phyloP scores from a whole-genome alignment of 2,113 vertebrate species.

The Elachura formosa region DNA sequence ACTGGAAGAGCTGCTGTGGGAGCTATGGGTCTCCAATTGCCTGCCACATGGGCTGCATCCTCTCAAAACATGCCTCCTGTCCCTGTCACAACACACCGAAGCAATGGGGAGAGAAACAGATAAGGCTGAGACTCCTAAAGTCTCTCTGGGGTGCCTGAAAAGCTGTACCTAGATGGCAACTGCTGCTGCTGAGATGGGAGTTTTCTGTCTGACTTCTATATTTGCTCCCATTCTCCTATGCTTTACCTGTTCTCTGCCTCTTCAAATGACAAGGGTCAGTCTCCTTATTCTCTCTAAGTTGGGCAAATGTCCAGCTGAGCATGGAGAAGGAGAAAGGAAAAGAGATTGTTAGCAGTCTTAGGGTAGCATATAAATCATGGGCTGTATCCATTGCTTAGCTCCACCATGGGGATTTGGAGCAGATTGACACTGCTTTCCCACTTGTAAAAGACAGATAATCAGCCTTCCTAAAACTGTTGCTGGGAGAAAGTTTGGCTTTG shows the following conservation, averaged over 20 bases:
- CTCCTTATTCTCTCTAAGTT: neutral
- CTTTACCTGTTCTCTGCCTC: neutral
- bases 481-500: slow-evolving; percentile 13
- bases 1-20: neutral
- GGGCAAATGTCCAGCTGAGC: neutral
- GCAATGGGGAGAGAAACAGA: neutral
- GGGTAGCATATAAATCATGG: neutral
- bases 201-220: neutral
- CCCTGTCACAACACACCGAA: neutral
- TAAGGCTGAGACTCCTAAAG: neutral
- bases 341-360: neutral
- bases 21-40: neutral
- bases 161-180: neutral
- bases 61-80: neutral
- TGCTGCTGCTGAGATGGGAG: neutral
- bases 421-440: neutral
- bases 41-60: neutral
- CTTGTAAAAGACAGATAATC: neutral
- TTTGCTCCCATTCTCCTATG: rapidly evolving
- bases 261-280: neutral
- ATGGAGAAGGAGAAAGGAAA: neutral
- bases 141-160: neutral
- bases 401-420: neutral
- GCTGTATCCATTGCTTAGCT: neutral
- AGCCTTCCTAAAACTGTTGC: neutral